Conservation (phyloP, 2,797 vertebrate genomes). For the Xenopus petersii region DNA sequence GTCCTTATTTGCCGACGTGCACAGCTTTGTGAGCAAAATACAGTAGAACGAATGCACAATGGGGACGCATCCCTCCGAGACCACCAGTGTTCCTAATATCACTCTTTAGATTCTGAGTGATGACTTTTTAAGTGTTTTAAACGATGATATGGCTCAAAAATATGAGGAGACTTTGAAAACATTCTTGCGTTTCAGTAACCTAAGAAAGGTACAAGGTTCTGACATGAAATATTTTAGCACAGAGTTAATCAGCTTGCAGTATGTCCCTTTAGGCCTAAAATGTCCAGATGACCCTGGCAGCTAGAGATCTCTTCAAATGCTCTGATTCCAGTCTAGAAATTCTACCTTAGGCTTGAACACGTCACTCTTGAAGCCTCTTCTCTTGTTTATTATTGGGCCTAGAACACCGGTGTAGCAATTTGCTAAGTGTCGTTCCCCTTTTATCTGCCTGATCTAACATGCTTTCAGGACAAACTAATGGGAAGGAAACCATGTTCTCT, state of each 20-base stretch:
- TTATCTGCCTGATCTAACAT: conserved; percentile 41
- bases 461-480: conserved; percentile 34
- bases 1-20: too few relatives aligned
- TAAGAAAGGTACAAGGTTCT: conserved; percentile 39
- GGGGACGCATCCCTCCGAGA: too few relatives aligned
- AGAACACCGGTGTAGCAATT: conserved; percentile 31
- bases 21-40: too few relatives aligned
- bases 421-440: conserved; percentile 28
- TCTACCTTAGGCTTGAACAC: conserved; percentile 35
- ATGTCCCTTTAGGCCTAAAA: conserved; percentile 31
- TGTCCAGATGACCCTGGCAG: conserved; percentile 40
- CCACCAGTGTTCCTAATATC: neutral
- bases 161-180: conserved; percentile 3
- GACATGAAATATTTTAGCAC: conserved; percentile 34
- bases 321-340: conserved; percentile 37
- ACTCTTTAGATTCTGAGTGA: neutral
- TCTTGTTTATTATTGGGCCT: neutral
- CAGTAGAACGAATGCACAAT: too few relatives aligned
- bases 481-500: conserved; percentile 25
- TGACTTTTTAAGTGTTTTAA: neutral
- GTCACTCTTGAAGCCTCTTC: conserved; percentile 9
- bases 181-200: conserved; percentile 38
- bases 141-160: neutral
- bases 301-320: conserved; percentile 35
- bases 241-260: conserved; percentile 30